Percentiles rank a stretch among this genome's conserved stretches.
These are phyloP conservation scores for Lepidocolaptes lacrymiger DNA, from an alignment of 2,797 vertebrate genomes.

Conservation along the genomic window DNA sequence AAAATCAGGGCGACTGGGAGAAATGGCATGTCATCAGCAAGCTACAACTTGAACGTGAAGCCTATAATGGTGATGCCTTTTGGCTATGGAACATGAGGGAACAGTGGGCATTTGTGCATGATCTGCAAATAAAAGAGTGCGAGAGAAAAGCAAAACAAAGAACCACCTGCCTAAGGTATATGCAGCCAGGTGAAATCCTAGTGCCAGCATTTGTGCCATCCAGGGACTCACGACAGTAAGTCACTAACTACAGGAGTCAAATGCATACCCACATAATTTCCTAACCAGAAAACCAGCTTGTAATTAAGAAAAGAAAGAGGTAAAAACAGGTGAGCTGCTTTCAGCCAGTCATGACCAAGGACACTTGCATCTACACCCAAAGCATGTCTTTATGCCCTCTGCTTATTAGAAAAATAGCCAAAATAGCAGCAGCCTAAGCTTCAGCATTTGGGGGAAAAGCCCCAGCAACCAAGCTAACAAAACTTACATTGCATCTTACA, in stretches of 20 bases:
- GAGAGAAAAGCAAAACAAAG: slow-evolving; percentile 8
- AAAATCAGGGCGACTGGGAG: not conserved
- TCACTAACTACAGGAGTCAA: not conserved
- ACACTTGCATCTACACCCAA: not conserved
- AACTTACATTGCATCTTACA: not conserved
- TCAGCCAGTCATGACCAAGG: not conserved
- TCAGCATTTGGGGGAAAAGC: not conserved
- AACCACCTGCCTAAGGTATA: not conserved
- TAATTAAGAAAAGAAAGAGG: slow-evolving; percentile 31
- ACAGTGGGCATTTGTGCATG: slow-evolving; percentile 54
- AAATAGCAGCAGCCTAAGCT: not conserved
- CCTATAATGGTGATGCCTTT: slow-evolving; percentile 51
- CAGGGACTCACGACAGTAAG: not conserved
- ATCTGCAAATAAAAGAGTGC: slow-evolving; percentile 20
- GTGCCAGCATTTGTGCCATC: not conserved
- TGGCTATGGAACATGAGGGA: slow-evolving; percentile 55
- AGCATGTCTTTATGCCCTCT: not conserved
- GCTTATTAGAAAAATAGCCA: not conserved
- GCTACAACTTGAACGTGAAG: slow-evolving; percentile 49
- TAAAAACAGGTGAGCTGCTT: slow-evolving; percentile 15
- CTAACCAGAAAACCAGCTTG: slow-evolving; percentile 17
- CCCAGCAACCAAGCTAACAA: not conserved
- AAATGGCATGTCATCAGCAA: slow-evolving; percentile 33
- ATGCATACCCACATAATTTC: not conserved
- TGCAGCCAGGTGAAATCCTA: not conserved